A percentile compares a stretch with the other conserved stretches of the same genome.
These are phyloP conservation scores for Blennius ocellaris DNA, from an alignment of 2,113 vertebrate genomes.

Conservation along the genomic window DNA sequence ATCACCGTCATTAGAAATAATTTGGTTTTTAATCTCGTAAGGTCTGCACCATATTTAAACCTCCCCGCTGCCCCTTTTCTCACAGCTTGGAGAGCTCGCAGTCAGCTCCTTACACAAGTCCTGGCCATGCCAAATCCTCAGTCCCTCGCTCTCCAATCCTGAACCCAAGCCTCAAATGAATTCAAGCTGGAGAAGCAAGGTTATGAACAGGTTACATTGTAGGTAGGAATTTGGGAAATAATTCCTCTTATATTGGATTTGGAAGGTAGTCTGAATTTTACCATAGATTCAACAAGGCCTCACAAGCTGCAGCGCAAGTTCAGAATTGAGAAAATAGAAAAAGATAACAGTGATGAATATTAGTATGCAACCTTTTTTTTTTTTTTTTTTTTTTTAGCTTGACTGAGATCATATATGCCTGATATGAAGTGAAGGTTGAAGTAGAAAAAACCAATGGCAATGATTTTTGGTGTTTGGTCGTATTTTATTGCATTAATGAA, in stretches of 20 bases:
- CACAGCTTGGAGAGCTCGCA: conserved; percentile 51
- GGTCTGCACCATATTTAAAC: conserved; percentile 2
- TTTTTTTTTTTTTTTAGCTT: conserved; percentile 27
- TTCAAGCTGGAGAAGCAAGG: conserved; percentile 79
- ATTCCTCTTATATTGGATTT: conserved; percentile 83
- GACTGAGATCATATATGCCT: neutral
- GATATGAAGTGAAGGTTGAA: neutral
- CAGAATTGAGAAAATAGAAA: conserved; percentile 1
- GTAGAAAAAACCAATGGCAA: neutral
- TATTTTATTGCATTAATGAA: no score
- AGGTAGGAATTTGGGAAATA: conserved; percentile 82
- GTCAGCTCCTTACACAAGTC: conserved; percentile 61
- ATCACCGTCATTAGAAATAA: no score
- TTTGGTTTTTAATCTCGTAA: neutral
- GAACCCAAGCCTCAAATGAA: conserved; percentile 78
- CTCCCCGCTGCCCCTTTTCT: conserved; percentile 59
- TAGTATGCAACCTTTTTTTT: conserved; percentile 16
- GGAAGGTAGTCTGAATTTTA: conserved; percentile 65
- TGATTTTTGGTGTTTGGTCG: conserved; percentile 10
- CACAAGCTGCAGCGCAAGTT: conserved; percentile 46
- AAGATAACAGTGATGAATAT: conserved; percentile 11
- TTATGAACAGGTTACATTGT: conserved; percentile 81
- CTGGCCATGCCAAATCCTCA: conserved; percentile 74
- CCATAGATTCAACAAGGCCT: conserved; percentile 59
- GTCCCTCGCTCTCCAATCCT: conserved; percentile 70